Evolutionary conservation across 2,113 vertebrate genomes (phyloP), one percentile per base, ranked within the genome.

Genomic region (Plestiodon gilberti): DNA sequence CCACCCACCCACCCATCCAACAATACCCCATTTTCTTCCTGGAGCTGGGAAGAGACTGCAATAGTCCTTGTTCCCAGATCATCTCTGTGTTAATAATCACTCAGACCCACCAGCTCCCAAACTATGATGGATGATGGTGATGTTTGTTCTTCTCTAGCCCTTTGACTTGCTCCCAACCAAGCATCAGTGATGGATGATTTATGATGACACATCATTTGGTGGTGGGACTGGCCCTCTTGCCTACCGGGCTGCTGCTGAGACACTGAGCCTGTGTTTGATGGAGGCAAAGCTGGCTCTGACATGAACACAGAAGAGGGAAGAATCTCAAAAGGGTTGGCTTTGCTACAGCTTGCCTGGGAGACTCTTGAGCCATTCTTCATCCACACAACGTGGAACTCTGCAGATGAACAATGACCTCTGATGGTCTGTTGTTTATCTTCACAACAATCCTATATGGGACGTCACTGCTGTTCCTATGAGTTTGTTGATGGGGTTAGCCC

Each of bases 281-380:
- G 35, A 28, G 67, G 57, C 40, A 80, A 67, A 80, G 38, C 55
- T 62, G 14, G 28, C 67, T 86, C 67, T 74, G 67, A 86, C 77
- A 74, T n/a, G 15, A 78, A 74, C 38, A 25, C 57, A 61, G 57
- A 33, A 61, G 35, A 64, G 85, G 59, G 43, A 64, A 64, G 22
- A 81, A 62, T 64, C 80, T 86, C 81, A 52, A 64, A 86, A 74
- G 30, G 78, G 20, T 74, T 71, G 76, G 84, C 77, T 73, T 67
- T 28, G 40, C 30, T n/a, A 33, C 67, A 62, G 69, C 57, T 30
- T 62, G 4, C 33, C 25, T 33, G 28, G 55, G 43, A 73, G 69
- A 81, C 78, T n/a, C 65, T 64, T 80, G 85, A 86, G 10, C 52
- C 33, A 33, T 30, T 28, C 30, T 22, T 61, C 33, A 55, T 59